Evolutionary conservation across 2,113 vertebrate species (phyloP).

Genomic region (Formicarius rufipectus): DNA sequence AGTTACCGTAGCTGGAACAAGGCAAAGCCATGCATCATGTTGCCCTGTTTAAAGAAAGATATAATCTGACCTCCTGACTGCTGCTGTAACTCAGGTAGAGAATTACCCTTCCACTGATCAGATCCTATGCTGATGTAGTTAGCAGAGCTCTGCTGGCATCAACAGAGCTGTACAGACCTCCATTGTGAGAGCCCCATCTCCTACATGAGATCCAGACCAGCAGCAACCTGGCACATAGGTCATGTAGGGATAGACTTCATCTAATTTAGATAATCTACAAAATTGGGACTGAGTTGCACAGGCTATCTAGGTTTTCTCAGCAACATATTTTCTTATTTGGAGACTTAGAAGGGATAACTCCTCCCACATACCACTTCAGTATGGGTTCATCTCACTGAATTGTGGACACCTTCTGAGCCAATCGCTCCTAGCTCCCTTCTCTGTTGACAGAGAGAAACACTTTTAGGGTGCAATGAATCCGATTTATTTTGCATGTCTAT

Average conservation of each 20-base stretch:
- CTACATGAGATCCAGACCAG: background rate
- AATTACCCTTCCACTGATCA: background rate
- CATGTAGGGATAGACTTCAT: background rate
- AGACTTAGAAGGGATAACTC: background rate
- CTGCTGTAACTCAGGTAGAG: background rate
- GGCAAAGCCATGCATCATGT: background rate
- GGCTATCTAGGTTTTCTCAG: background rate
- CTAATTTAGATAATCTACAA: background rate
- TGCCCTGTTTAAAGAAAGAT: background rate
- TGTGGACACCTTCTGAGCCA: background rate
- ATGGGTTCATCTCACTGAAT: background rate
- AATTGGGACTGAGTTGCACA: background rate
- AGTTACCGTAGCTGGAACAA: background rate
- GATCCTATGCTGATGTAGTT: background rate
- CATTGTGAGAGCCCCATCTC: background rate
- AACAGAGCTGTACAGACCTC: background rate
- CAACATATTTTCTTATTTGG: background rate
- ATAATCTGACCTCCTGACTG: background rate
- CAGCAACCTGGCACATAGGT: background rate
- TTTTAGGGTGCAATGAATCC: background rate
- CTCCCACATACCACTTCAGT: background rate
- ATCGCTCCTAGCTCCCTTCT: background rate
- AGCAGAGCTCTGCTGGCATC: background rate
- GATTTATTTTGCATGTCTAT: conserved; percentile 7
- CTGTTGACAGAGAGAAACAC: background rate